phyloP scores from a whole-genome alignment of 2,113 vertebrate species.

The Cottus gobio region DNA sequence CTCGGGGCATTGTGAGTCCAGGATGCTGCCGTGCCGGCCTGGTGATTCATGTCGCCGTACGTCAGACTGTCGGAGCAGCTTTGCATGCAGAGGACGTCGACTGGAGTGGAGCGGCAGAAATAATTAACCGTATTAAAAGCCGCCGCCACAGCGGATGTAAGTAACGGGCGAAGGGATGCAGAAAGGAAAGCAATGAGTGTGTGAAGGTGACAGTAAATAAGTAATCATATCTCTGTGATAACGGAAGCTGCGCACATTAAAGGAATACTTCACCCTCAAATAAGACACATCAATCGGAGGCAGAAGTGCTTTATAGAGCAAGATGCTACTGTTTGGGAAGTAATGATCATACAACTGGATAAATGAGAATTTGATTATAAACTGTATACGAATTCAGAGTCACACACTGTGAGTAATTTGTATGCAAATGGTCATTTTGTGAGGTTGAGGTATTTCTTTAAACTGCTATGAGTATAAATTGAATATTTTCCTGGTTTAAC shows the following conservation, averaged over 20 bases:
- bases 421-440: not conserved
- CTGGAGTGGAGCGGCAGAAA: slow-evolving; percentile 20
- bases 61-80: slow-evolving; percentile 16
- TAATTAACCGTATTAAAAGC: slow-evolving; percentile 39
- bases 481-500: not conserved
- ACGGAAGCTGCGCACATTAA: slow-evolving; percentile 1
- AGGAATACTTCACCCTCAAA: not conserved
- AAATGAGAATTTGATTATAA: not conserved
- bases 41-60: not conserved
- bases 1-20: slow-evolving; percentile 13
- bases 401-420: not conserved
- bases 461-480: not conserved
- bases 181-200: slow-evolving; percentile 40
- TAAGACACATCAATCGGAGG: too few relatives aligned
- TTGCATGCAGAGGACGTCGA: slow-evolving; percentile 19
- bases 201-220: slow-evolving; percentile 34
- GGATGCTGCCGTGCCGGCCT: not conserved
- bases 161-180: slow-evolving; percentile 45
- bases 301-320: not conserved
- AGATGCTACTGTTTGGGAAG: not conserved
- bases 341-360: not conserved
- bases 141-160: not conserved
- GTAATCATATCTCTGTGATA: slow-evolving; percentile 10
- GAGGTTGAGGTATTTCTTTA: not conserved
- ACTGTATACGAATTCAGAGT: not conserved